Percentiles rank a stretch among this genome's conserved stretches.
phyloP scores from a whole-genome alignment of 2,113 vertebrate genomes.

The Brachirus orientalis region DNA sequence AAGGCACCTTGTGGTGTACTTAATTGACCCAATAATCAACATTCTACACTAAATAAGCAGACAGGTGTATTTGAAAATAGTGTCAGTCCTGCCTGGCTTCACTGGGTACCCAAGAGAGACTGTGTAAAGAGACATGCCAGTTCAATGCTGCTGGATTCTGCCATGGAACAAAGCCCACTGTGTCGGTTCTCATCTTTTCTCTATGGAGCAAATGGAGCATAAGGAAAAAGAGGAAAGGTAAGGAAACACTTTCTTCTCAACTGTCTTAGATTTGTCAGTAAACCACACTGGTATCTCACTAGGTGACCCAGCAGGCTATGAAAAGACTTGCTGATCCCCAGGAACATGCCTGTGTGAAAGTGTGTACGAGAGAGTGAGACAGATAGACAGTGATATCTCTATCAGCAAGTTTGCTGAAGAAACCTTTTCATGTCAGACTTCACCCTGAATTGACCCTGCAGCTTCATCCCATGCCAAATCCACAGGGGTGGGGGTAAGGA shows the following conservation, averaged over 20 bases:
- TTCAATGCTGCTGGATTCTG: conserved; percentile 66
- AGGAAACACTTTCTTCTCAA: conserved; percentile 43
- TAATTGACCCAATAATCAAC: conserved; percentile 12
- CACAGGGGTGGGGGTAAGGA: not conserved
- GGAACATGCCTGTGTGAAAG: conserved; percentile 7
- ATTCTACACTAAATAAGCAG: conserved; percentile 12
- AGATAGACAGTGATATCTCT: conserved; percentile 28
- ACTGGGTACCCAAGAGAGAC: conserved; percentile 60
- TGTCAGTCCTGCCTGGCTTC: conserved; percentile 16
- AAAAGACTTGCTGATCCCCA: conserved; percentile 69
- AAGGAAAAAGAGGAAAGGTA: conserved; percentile 37
- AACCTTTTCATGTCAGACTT: conserved; percentile 44
- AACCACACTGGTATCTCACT: conserved; percentile 39
- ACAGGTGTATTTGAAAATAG: conserved; percentile 34
- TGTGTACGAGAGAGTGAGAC: not conserved
- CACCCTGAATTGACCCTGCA: conserved; percentile 18
- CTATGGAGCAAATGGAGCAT: conserved; percentile 45
- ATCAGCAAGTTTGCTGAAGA: conserved; percentile 27
- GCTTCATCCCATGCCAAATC: conserved; percentile 25
- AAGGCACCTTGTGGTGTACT: conserved; percentile 7
- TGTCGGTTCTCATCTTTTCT: conserved; percentile 60
- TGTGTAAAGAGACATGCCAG: conserved; percentile 54
- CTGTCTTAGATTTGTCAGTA: conserved; percentile 64
- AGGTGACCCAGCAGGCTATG: conserved; percentile 63
- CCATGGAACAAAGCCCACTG: conserved; percentile 58